Percentiles rank a stretch among this genome's conserved stretches.
Conservation (phyloP, 92 coral and sea anemone genomes). For the Chrysogorgia sp. region DNA sequence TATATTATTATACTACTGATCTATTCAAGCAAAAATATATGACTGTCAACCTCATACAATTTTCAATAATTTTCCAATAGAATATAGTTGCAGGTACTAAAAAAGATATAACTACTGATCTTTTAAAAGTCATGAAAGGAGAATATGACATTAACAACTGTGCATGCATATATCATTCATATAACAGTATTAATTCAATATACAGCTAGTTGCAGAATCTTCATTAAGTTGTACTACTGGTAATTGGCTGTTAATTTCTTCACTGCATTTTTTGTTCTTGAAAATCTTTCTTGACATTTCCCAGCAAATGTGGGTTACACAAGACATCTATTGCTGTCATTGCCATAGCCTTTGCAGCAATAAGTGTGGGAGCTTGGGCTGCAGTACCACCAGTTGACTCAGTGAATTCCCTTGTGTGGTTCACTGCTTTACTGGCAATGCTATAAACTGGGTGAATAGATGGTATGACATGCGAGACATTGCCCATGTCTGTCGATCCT, state of each 20-base stretch:
- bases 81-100: too few relatives aligned
- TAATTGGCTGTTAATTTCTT: neutral
- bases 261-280: slow-evolving; percentile 8
- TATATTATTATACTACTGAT: too few relatives aligned
- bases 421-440: slow-evolving; percentile 62
- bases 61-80: too few relatives aligned
- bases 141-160: too few relatives aligned
- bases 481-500: slow-evolving; percentile 86
- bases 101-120: too few relatives aligned
- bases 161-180: too few relatives aligned
- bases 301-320: slow-evolving; percentile 57
- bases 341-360: slow-evolving; percentile 80
- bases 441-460: slow-evolving; percentile 65
- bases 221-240: too few relatives aligned
- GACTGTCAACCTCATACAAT: too few relatives aligned
- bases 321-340: slow-evolving; percentile 76
- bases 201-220: too few relatives aligned
- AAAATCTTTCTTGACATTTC: slow-evolving; percentile 56
- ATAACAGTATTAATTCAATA: too few relatives aligned
- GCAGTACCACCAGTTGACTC: slow-evolving; percentile 60
- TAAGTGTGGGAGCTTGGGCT: slow-evolving; percentile 68
- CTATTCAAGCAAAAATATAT: too few relatives aligned
- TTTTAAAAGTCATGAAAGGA: too few relatives aligned
- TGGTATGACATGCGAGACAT: slow-evolving; percentile 68
- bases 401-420: slow-evolving; percentile 71